Conservation (phyloP, 2,888 invertebrate species). For the Charanyca ferruginea region DNA sequence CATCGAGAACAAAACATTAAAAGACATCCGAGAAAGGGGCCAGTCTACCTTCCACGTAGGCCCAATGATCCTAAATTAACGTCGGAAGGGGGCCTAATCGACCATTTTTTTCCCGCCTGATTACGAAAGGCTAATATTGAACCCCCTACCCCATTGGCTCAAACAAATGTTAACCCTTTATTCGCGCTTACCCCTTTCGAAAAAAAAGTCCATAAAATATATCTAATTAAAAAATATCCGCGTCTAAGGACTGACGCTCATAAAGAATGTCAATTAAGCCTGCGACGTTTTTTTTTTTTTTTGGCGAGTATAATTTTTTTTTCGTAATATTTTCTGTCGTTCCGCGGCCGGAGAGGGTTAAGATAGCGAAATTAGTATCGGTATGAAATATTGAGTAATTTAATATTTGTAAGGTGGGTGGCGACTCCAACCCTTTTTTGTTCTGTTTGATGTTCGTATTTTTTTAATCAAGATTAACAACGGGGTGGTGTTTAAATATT, state of each 20-base stretch:
- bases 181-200: slow-evolving; percentile 87
- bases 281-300: slow-evolving; percentile 84
- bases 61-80: slow-evolving; percentile 90
- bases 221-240: slow-evolving; percentile 92
- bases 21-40: slow-evolving; percentile 74
- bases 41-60: slow-evolving; percentile 78
- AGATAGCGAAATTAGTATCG: slow-evolving; percentile 91
- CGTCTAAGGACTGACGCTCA: slow-evolving; percentile 90
- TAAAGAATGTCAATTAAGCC: slow-evolving; percentile 91
- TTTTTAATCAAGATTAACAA: slow-evolving; percentile 75
- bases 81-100: slow-evolving; percentile 88
- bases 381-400: slow-evolving; percentile 91
- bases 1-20: slow-evolving; percentile 78
- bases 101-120: slow-evolving; percentile 90
- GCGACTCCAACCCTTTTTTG: slow-evolving; percentile 64
- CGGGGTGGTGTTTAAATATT: slow-evolving; percentile 54
- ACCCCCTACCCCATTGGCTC: slow-evolving; percentile 84
- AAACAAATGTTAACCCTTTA: slow-evolving; percentile 91
- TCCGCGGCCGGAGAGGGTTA: slow-evolving; percentile 88
- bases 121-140: slow-evolving; percentile 91
- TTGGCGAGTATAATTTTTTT: slow-evolving; percentile 77
- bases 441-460: slow-evolving; percentile 66
- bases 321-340: slow-evolving; percentile 88
- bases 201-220: slow-evolving; percentile 91
- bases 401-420: slow-evolving; percentile 83